These are phyloP conservation scores for Ptilorrhoa leucosticta DNA, from an alignment of 2,113 vertebrate species.

Conservation along the genomic window DNA sequence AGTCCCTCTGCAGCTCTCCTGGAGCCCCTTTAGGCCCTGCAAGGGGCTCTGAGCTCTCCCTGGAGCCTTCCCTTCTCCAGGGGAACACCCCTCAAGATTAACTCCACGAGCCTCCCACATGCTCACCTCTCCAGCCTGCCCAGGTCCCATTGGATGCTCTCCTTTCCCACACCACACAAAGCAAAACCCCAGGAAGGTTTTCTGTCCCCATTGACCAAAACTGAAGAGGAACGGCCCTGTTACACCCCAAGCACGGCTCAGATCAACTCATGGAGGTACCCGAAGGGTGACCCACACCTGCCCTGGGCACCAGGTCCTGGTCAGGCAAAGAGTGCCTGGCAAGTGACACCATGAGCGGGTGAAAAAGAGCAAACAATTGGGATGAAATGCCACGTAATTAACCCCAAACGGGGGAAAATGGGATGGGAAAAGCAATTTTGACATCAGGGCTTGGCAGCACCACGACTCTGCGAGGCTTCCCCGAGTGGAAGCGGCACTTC, in stretches of 20 bases:
- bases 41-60: accelerated
- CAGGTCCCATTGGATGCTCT: background rate
- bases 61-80: background rate
- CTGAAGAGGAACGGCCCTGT: background rate
- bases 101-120: accelerated
- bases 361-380: background rate
- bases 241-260: accelerated
- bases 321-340: background rate
- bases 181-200: background rate
- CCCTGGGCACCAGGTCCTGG: background rate
- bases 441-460: background rate
- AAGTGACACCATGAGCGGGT: background rate
- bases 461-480: background rate
- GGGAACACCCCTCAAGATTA: background rate
- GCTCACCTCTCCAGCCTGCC: background rate
- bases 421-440: background rate
- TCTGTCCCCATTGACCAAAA: accelerated
- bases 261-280: accelerated
- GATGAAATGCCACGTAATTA: background rate
- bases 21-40: background rate
- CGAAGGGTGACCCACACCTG: background rate
- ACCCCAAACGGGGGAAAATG: accelerated
- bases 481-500: accelerated
- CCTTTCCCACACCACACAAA: background rate
- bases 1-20: background rate